Conservation (phyloP, 2,888 invertebrate genomes). For the Octonoba sinensis region DNA sequence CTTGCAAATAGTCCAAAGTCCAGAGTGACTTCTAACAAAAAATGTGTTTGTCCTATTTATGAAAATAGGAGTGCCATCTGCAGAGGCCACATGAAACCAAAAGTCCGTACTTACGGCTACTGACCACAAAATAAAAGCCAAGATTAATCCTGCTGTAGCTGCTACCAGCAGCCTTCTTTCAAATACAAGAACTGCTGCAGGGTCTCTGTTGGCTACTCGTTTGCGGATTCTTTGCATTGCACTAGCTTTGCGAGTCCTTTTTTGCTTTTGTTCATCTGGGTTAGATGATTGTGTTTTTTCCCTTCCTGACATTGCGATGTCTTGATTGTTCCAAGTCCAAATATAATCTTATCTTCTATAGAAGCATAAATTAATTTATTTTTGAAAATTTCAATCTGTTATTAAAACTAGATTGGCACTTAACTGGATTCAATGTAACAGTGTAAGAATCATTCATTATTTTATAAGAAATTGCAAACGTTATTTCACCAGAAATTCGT, state of each 20-base stretch:
- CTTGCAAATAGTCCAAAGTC: conserved; percentile 79
- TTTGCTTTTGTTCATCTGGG: not conserved
- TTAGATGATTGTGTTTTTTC: not conserved
- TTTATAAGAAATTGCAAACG: too few relatives aligned
- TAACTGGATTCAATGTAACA: too few relatives aligned
- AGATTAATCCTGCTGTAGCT: conserved; percentile 78
- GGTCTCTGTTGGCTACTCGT: conserved; percentile 32
- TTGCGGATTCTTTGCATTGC: conserved; percentile 48
- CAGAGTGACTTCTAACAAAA: conserved; percentile 78
- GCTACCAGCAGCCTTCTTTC: conserved; percentile 81
- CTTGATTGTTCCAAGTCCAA: too few relatives aligned
- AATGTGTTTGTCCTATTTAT: conserved; percentile 57
- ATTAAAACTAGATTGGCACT: too few relatives aligned
- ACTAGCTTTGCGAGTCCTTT: conserved; percentile 24
- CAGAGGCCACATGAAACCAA: conserved; percentile 74
- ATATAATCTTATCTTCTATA: too few relatives aligned
- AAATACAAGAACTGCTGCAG: conserved; percentile 54
- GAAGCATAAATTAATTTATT: too few relatives aligned
- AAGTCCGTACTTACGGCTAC: conserved; percentile 81
- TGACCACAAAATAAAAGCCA: conserved; percentile 80
- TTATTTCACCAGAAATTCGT: too few relatives aligned
- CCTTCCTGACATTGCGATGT: not conserved
- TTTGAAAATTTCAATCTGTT: too few relatives aligned
- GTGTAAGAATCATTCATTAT: too few relatives aligned
- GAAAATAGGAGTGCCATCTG: conserved; percentile 44